Conservation (phyloP, 2,888 invertebrate genomes). For the Torymus texanus region DNA sequence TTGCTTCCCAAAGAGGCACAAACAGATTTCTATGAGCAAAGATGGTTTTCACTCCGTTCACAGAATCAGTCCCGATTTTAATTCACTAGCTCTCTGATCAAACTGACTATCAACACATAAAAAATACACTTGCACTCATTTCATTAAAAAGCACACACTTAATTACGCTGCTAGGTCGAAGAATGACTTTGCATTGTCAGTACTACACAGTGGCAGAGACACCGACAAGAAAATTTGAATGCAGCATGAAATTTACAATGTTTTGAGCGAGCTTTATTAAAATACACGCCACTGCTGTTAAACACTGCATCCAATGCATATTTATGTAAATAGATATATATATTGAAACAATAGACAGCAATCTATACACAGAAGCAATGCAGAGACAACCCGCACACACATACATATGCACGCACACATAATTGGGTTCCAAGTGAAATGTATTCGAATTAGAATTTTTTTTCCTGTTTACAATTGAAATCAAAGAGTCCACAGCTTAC, state of each 20-base stretch:
- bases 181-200: slow-evolving; percentile 52
- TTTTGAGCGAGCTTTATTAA: slow-evolving; percentile 29
- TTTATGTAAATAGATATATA: slow-evolving; percentile 52
- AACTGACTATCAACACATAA: background rate
- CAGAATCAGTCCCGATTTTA: background rate
- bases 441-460: background rate
- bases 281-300: slow-evolving; percentile 42
- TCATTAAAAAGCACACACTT: slow-evolving; percentile 1
- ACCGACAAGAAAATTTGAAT: slow-evolving; percentile 35
- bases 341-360: slow-evolving; percentile 40
- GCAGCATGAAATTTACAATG: slow-evolving; percentile 39
- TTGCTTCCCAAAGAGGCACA: slow-evolving; percentile 41
- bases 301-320: slow-evolving; percentile 40
- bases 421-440: background rate
- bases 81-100: background rate
- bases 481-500: background rate
- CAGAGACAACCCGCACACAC: background rate
- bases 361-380: slow-evolving; percentile 37
- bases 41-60: slow-evolving; percentile 25
- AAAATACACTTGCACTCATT: slow-evolving; percentile 42
- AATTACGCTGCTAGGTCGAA: slow-evolving; percentile 33
- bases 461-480: slow-evolving; percentile 33
- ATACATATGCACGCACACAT: background rate
- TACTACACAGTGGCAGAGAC: slow-evolving; percentile 3
- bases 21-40: slow-evolving; percentile 40